Evolutionary conservation across 1,140 invertebrate genomes (phyloP).

Genomic region (Bombus sylvicola): DNA sequence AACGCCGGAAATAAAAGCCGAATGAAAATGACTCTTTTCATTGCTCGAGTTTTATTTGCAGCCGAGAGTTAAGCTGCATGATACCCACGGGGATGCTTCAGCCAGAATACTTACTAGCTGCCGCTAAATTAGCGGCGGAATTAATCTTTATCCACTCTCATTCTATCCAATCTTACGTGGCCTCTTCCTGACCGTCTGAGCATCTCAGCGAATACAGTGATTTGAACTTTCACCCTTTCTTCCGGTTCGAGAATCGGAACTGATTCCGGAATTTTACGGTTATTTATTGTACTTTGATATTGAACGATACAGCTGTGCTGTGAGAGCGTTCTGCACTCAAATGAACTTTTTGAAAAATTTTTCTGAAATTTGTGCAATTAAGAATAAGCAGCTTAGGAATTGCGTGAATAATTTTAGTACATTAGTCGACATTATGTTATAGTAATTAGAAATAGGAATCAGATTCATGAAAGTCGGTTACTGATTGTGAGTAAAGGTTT

Average conservation of each 20-base stretch:
- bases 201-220: not conserved
- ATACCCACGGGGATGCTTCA: slow-evolving; percentile 36
- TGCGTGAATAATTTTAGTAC: too few species aligned
- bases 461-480: too few species aligned
- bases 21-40: slow-evolving; percentile 13
- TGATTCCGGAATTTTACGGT: not conserved
- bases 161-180: not conserved
- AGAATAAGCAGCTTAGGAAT: too few species aligned
- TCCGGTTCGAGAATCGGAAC: not conserved
- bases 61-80: slow-evolving; percentile 22
- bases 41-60: slow-evolving; percentile 47
- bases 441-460: not conserved
- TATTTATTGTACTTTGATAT: too few species aligned
- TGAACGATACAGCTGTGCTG: too few species aligned
- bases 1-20: slow-evolving; percentile 6
- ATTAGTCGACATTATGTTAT: not conserved
- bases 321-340: not conserved
- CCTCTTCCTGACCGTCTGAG: not conserved
- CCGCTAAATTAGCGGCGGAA: slow-evolving; percentile 53
- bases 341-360: not conserved
- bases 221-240: slow-evolving; percentile 20
- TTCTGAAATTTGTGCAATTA: not conserved
- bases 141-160: slow-evolving; percentile 52
- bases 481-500: too few species aligned
- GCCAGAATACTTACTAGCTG: slow-evolving; percentile 35